Percentiles rank a stretch among this genome's conserved stretches.
Evolutionary conservation across 2,797 vertebrate genomes (phyloP).

Genomic region (Molothrus aeneus): DNA sequence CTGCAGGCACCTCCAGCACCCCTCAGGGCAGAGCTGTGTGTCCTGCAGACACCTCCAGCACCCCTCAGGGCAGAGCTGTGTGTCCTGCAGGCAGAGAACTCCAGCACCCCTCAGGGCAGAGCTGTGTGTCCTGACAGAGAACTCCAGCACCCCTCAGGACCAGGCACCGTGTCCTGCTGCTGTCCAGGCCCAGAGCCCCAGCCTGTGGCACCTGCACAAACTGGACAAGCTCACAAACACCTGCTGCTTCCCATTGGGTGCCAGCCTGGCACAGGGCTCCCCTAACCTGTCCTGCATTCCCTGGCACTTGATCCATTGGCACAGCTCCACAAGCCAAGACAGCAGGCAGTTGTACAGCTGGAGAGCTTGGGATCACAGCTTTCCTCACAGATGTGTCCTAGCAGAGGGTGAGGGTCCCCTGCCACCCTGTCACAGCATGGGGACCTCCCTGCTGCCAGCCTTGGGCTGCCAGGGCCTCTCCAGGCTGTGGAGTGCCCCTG

Average conservation of each 20-base stretch:
- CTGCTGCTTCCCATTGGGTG: neutral
- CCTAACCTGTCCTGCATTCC: constrained; percentile 12
- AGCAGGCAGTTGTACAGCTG: neutral
- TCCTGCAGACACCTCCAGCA: neutral
- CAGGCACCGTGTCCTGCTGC: neutral
- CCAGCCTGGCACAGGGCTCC: constrained; percentile 23
- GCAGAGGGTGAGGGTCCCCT: neutral
- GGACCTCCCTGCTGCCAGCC: neutral
- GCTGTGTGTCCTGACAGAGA: too few relatives aligned
- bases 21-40: neutral
- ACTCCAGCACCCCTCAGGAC: neutral
- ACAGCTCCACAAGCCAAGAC: neutral
- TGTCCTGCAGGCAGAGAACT: too few relatives aligned
- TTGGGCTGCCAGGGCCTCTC: neutral
- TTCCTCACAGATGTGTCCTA: neutral
- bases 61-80: too few relatives aligned
- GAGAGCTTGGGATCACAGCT: neutral
- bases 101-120: neutral
- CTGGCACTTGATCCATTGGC: neutral
- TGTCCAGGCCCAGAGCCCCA: neutral
- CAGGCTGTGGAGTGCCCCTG: neutral
- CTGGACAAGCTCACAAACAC: constrained; percentile 12
- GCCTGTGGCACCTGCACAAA: neutral
- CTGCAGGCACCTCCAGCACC: neutral
- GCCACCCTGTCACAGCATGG: neutral